phyloP scores from a whole-genome alignment of 64 coral and sea anemone genomes.

The Montipora sp. region DNA sequence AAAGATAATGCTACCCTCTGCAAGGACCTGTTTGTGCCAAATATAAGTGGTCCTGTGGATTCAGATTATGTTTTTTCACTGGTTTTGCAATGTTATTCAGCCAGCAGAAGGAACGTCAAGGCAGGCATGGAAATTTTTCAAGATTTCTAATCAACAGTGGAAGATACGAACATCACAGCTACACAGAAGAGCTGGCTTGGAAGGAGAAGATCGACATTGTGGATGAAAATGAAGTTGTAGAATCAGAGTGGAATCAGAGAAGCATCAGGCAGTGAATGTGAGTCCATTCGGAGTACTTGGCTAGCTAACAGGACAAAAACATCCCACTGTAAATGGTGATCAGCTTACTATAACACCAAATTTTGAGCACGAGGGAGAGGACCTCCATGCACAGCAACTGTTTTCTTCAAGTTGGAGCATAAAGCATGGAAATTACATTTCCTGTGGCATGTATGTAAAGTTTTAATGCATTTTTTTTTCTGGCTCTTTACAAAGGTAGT shows the following conservation, averaged over 20 bases:
- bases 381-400: slow-evolving; percentile 72
- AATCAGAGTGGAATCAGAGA: background rate
- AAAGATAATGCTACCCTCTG: slow-evolving; percentile 53
- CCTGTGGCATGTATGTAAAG: slow-evolving; percentile 76
- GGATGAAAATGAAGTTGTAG: slow-evolving; percentile 7
- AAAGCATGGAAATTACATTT: slow-evolving; percentile 58
- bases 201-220: slow-evolving; percentile 37
- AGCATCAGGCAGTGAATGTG: slow-evolving; percentile 26
- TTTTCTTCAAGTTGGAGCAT: slow-evolving; percentile 73
- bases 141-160: background rate
- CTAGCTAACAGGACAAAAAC: background rate
- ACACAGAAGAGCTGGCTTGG: background rate
- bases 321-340: background rate
- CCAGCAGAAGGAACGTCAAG: slow-evolving; percentile 45
- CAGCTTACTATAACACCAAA: background rate
- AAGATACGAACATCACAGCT: slow-evolving; percentile 48
- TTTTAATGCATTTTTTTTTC: slow-evolving; percentile 46
- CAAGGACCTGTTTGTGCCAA: slow-evolving; percentile 67
- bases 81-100: slow-evolving; percentile 49
- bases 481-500: slow-evolving; percentile 55
- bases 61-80: slow-evolving; percentile 68
- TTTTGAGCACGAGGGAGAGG: background rate
- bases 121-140: slow-evolving; percentile 47
- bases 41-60: slow-evolving; percentile 38
- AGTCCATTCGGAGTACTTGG: slow-evolving; percentile 28